phyloP scores from a whole-genome alignment of 2,113 vertebrate species.

The Phrynocephalus versicolor region DNA sequence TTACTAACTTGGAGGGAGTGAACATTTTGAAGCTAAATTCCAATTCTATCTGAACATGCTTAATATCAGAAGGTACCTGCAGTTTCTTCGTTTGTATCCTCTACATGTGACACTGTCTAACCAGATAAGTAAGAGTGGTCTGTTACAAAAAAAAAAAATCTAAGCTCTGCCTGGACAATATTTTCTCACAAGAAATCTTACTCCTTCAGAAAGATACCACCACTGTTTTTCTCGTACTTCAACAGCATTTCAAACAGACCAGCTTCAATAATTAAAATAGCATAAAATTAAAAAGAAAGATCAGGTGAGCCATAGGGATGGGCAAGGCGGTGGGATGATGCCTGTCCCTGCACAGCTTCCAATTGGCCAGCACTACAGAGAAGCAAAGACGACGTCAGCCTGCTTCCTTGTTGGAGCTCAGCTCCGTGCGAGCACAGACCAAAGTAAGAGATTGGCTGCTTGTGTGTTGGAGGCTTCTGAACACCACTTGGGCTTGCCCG shows the following conservation, averaged over 20 bases:
- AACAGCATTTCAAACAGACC: neutral
- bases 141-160: neutral
- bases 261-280: neutral
- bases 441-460: too few relatives aligned
- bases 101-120: slow-evolving; percentile 36
- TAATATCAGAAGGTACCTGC: neutral
- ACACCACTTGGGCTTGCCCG: too few relatives aligned
- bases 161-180: neutral
- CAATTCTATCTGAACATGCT: slow-evolving; percentile 14
- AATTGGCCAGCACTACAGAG: too few relatives aligned
- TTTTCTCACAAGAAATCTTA: neutral
- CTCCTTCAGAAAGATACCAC: neutral
- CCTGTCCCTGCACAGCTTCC: too few relatives aligned
- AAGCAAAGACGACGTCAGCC: too few relatives aligned
- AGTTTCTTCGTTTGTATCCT: neutral
- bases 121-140: slow-evolving; percentile 17
- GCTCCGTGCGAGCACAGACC: too few relatives aligned
- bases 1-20: slow-evolving; percentile 36
- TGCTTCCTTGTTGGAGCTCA: too few relatives aligned
- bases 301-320: too few relatives aligned
- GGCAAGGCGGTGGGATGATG: too few relatives aligned
- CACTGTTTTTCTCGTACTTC: neutral
- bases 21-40: slow-evolving; percentile 37
- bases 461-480: too few relatives aligned
- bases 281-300: neutral